A percentile compares a stretch with the other conserved stretches of the same genome.
These are phyloP conservation scores for Alces alces DNA, from an alignment of 2,113 vertebrate genomes.

Conservation along the genomic window DNA sequence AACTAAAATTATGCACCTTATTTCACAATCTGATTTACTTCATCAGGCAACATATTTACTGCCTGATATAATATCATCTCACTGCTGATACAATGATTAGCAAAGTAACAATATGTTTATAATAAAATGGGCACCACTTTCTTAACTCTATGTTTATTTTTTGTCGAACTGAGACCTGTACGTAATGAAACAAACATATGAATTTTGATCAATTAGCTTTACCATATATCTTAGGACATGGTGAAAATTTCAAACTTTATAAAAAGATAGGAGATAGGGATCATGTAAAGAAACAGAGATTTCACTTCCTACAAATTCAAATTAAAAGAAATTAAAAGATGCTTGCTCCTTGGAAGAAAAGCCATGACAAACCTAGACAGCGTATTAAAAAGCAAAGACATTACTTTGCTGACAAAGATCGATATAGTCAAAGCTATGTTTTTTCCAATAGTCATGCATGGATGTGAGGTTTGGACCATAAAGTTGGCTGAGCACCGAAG, in stretches of 20 bases:
- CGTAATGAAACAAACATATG: background rate
- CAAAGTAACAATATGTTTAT: background rate
- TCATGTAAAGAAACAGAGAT: background rate
- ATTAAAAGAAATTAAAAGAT: background rate
- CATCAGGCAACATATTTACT: background rate
- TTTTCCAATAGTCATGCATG: background rate
- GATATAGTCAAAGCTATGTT: background rate
- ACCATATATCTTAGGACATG: background rate
- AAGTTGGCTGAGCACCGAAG: accelerated
- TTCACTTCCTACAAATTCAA: background rate
- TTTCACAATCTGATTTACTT: background rate
- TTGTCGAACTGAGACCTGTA: background rate
- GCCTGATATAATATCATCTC: background rate
- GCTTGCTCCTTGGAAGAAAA: background rate
- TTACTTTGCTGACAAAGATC: background rate
- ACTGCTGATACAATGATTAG: background rate
- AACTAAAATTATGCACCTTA: background rate
- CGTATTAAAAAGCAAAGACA: background rate
- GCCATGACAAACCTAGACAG: background rate
- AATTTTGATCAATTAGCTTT: background rate
- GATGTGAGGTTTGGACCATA: background rate
- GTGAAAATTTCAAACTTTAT: background rate
- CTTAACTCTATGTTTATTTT: background rate
- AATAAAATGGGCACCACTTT: background rate
- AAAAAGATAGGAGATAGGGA: background rate